These are phyloP conservation scores for Ariolimax columbianus DNA, from an alignment of 2,888 invertebrate species.

Conservation along the genomic window DNA sequence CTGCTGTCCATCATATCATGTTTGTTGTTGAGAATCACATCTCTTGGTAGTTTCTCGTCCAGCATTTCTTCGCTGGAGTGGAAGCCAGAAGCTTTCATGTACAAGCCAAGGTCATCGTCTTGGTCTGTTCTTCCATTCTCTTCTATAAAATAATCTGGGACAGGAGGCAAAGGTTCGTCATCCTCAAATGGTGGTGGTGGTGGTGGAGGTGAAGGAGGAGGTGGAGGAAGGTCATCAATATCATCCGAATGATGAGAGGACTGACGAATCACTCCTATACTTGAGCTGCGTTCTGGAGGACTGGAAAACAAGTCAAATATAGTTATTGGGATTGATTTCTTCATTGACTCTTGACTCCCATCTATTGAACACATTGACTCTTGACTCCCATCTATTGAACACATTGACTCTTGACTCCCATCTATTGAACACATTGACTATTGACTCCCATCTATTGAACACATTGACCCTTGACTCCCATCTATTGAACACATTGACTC, in stretches of 20 bases:
- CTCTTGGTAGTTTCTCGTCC: not conserved
- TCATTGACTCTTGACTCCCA: too few relatives aligned
- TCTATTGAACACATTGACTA: too few relatives aligned
- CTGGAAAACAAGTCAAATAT: too few relatives aligned
- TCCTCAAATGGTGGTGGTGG: slow-evolving; percentile 67
- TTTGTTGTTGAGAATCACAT: not conserved
- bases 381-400: too few relatives aligned
- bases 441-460: too few relatives aligned
- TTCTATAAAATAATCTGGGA: slow-evolving; percentile 49
- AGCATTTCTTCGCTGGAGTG: slow-evolving; percentile 31
- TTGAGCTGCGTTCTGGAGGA: slow-evolving; percentile 8
- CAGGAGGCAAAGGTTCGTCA: slow-evolving; percentile 59
- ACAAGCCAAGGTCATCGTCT: not conserved
- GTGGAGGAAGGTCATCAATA: slow-evolving; percentile 56
- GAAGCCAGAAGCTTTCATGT: not conserved
- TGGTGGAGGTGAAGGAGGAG: slow-evolving; percentile 55
- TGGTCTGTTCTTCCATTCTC: slow-evolving; percentile 55
- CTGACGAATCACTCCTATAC: slow-evolving; percentile 21
- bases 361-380: too few relatives aligned
- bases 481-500: too few relatives aligned
- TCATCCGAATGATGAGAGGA: slow-evolving; percentile 30
- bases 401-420: too few relatives aligned
- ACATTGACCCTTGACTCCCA: too few relatives aligned
- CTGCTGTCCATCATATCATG: not conserved
- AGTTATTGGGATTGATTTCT: too few relatives aligned